Evolutionary conservation across 92 coral and sea anemone species (phyloP), one percentile per base, ranked within the genome.

Genomic region (Paragorgia papillata): DNA sequence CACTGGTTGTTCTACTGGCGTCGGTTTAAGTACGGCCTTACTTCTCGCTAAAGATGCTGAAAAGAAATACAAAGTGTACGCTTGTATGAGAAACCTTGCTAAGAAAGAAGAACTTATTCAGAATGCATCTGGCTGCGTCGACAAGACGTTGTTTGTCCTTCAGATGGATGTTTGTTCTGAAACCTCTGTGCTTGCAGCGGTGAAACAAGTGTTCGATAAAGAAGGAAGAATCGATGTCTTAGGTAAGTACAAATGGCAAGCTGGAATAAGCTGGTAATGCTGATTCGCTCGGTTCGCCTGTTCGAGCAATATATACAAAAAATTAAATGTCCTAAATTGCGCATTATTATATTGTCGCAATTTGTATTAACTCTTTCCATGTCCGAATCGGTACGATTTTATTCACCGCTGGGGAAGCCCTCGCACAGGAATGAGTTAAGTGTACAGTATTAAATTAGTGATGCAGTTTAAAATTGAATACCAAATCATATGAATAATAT

Each of bases 21-120:
- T 94, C 28, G 98, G 98, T 31, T 73, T 90, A 40, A 67, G 90
- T 75, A 69, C 91, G 13, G 94, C 98, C 57, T 34, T 90, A 27
- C 77, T 94, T 70, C 88, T 94, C 28, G 91, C 98, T 19, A 87
- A 87, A 63, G 92, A 88, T 66, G 76, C 71, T 43, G 87, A 84
- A n/a, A 90, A 87, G 76, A 92, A 96, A 51, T 94, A 81, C 31
- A 94, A 91, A 87, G 98, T 94, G 17, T 94, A 90, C 78, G 98
- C 98, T 19, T 84, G 91, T 35, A 81, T 94, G 90, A 69, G 97
- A 83, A 90, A 88, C 71, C 86, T 90, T 34, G 86, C 66, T 37
- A 94, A 94, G 82, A 84, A 83, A 66, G 88, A 30, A 0, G 71
- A 57, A 1, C 86, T 94, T 17, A 90, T 90, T 62, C 80, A 82